Evolutionary conservation across 2,113 vertebrate genomes (phyloP), one percentile per base, ranked within the genome.

Genomic region (Nannospalax galili): DNA sequence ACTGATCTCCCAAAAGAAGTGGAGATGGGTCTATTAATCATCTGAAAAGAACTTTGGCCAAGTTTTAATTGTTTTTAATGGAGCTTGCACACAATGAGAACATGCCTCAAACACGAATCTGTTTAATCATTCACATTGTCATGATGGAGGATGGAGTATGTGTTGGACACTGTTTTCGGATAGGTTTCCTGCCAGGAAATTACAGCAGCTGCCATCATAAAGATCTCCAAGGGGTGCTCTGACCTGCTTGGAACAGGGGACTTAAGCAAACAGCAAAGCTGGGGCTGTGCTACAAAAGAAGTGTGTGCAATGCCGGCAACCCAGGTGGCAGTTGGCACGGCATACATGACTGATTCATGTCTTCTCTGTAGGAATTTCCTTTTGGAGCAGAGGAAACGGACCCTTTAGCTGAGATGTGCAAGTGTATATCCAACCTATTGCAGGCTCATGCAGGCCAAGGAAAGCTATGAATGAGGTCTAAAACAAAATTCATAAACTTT

Each of bases 61-160:
- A 93, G 95, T 81, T 90, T 93, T 98, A 98, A 98, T 98, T 97
- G 93, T 93, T 98, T 97, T 94, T 97, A 97, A 96, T 95, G 94
- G 96, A 93, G 88, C 56, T 89, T 91, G 78, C 90, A 73, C 96
- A 64, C 92, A 87, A 96, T 91, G 87, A 98, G 97, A 98, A 98
- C 96, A 97, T 84, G 72, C 90, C 88, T 97, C 56, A 22, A 90
- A 95, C 93, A 89, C n/a, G 95, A 30, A 82, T 95, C n/a, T 42
- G 7, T 85, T 94, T 95, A 92, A 94, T 96, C 75, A 72, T 95
- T 97, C 94, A 62, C 90, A 22, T 64, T 81, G 92, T 87, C 82
- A 32, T 70, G 85, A 86, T 37, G 78, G 92, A 93, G 82, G 77
- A 64, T n/a, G 78, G 92, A 93, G 84, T 73, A 64, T 74, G 3